A percentile compares a stretch with the other conserved stretches of the same genome.
Evolutionary conservation across 1,140 invertebrate genomes (phyloP).

Genomic region (Drosophila ambigua): DNA sequence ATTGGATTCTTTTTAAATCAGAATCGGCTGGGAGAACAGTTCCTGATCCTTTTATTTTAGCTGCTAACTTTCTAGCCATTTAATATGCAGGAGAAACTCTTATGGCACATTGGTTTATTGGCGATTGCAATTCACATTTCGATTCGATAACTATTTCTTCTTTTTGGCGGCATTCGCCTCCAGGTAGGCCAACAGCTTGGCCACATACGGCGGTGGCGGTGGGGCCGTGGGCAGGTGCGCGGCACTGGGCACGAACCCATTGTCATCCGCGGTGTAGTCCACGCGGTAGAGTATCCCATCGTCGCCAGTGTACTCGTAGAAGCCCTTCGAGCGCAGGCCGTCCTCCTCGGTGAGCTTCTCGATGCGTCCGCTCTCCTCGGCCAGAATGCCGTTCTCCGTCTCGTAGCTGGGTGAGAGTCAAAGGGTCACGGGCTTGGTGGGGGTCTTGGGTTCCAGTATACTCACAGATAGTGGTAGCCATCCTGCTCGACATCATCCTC

Average conservation of each 20-base stretch:
- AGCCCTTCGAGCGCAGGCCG: constrained; percentile 84
- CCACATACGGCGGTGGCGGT: constrained; percentile 59
- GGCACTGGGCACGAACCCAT: constrained; percentile 91
- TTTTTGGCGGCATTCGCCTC: constrained; percentile 49
- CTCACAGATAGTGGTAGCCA: constrained; percentile 82
- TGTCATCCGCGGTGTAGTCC: constrained; percentile 92
- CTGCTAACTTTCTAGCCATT: not conserved
- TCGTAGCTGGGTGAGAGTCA: constrained; percentile 82
- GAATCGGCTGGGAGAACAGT: too few relatives aligned
- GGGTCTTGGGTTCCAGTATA: not conserved
- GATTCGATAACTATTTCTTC: constrained; percentile 21
- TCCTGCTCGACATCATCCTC: constrained; percentile 68
- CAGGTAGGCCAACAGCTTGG: constrained; percentile 68
- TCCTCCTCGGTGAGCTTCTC: constrained; percentile 84
- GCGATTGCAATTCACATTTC: not conserved
- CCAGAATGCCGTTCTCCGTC: constrained; percentile 86
- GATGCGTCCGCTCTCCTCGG: constrained; percentile 85
- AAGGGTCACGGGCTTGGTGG: too few relatives aligned
- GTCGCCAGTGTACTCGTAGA: constrained; percentile 86
- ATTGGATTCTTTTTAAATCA: too few relatives aligned
- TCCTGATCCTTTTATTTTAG: too few relatives aligned
- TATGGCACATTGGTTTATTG: constrained; percentile 27
- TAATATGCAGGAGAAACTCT: not conserved
- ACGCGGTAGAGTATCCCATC: constrained; percentile 85
- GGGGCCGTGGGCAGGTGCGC: constrained; percentile 90